A percentile compares a stretch with the other conserved stretches of the same genome.
Evolutionary conservation across 2,888 invertebrate species (phyloP).

Genomic region (Heteropelma amictum): DNA sequence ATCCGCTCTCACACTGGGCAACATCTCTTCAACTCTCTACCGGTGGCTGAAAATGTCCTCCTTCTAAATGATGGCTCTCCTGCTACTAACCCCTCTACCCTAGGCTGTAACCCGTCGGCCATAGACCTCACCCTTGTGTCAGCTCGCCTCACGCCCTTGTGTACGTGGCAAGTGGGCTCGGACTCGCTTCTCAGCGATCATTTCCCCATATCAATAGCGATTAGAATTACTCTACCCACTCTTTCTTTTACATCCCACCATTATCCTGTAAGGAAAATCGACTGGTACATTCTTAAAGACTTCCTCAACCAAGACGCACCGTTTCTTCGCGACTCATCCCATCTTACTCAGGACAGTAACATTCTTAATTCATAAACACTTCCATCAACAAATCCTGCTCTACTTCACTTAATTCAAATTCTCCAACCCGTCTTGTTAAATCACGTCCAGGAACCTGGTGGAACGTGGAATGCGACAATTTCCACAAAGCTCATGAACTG

Average conservation of each 20-base stretch:
- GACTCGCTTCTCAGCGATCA: constrained; percentile 30
- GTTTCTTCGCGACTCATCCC: too few species aligned
- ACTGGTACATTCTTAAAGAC: too few species aligned
- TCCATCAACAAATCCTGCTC: too few species aligned
- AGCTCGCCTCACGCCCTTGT: not conserved
- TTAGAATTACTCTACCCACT: not conserved
- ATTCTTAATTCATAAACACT: too few species aligned
- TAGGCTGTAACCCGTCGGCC: not conserved
- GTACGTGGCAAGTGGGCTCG: not conserved
- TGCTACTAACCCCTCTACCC: not conserved
- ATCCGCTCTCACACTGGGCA: not conserved
- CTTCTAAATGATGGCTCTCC: constrained; percentile 22
- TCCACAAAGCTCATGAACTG: too few species aligned
- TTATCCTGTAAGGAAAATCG: constrained; percentile 27
- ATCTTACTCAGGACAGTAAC: too few species aligned
- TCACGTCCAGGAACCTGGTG: too few species aligned
- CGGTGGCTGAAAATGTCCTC: not conserved
- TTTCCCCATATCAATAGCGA: not conserved
- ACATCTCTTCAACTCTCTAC: not conserved
- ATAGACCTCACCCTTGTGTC: not conserved
- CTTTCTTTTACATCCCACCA: not conserved
- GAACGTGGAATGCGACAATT: too few species aligned
- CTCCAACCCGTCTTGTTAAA: too few species aligned
- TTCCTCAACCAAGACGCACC: too few species aligned
- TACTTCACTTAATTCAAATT: too few species aligned